Base-by-base conservation (phyloP, 1,140 invertebrate genomes). In the Paralvinella palmiformis region DNA sequence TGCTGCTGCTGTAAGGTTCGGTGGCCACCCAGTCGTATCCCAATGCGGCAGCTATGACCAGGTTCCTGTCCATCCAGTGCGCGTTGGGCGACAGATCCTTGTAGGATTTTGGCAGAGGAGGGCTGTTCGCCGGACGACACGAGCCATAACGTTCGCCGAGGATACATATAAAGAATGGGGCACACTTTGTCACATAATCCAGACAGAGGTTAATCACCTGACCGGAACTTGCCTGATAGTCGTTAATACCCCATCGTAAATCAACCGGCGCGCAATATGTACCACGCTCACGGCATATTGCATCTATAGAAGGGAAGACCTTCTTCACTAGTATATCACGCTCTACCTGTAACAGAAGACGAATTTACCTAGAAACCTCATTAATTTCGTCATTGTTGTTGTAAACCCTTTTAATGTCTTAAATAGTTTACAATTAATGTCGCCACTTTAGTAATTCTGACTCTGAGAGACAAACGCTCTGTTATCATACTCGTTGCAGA, bases 61-160 rank as follows among this genome's bases (percentile, higher is more conserved):
- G 71, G 58, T 77, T 80, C 48, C 69, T 68, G 53, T 76, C 75
- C 45, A 79, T 36, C 72, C 74, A 76, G 37, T 71, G 59, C 13
- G 65, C 66, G 22, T 72, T 69, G 17, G 70, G 63, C 17, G 61
- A 44, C n/a, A 70, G 41, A 22, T 48, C 62, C 24, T 53, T 63
- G 6, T 69, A 27, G 50, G 48, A 68, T 33, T 61, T 59, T 7
- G 69, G 69, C 35, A 76, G 50, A 52, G 67, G 64, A 20, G 64
- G 50, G 20, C 52, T 27, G 20, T 72, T 63, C 27, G 66, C 64
- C 33, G 52, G 60, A 32, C 73, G 58, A 50, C 71, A 69, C 1
- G 69, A 69, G 3, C 79, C 79, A 62, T 80, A 80, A n/a, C 71
- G 68, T 53, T 78, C 73, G 3, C 79, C 77, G 4, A 80, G 57